A percentile compares a stretch with the other conserved stretches of the same genome.
phyloP scores from a whole-genome alignment of 2,113 vertebrate species.

The Sprattus sprattus region DNA sequence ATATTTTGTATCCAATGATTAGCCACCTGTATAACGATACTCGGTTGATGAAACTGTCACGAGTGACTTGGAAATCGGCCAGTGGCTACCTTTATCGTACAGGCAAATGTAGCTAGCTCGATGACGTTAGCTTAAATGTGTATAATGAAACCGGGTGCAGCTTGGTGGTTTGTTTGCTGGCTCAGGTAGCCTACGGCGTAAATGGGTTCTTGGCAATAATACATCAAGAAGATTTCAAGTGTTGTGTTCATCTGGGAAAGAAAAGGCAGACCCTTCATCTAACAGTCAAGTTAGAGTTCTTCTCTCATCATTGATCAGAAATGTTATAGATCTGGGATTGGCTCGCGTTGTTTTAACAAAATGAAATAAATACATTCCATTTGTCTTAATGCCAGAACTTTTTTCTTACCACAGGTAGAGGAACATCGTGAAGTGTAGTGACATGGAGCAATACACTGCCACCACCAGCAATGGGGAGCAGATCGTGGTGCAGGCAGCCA shows the following conservation, averaged over 20 bases:
- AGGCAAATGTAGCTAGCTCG: not conserved
- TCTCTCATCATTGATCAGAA: too few species aligned
- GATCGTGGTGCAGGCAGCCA: conserved; percentile 89
- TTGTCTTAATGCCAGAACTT: conserved; percentile 12
- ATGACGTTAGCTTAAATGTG: not conserved
- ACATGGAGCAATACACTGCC: conserved; percentile 92
- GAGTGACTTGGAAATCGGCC: too few species aligned
- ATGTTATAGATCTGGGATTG: too few species aligned
- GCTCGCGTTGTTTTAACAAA: too few species aligned
- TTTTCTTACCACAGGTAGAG: conserved; percentile 19
- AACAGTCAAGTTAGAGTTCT: too few species aligned
- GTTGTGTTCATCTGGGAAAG: not conserved
- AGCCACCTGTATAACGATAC: too few species aligned
- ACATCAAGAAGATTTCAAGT: not conserved
- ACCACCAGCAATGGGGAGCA: conserved; percentile 89
- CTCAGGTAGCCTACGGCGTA: too few species aligned
- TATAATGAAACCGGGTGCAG: not conserved
- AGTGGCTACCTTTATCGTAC: too few species aligned
- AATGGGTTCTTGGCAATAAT: too few species aligned
- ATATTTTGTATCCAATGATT: not conserved
- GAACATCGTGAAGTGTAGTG: conserved; percentile 37
- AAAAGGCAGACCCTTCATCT: not conserved
- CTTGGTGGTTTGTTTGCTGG: not conserved
- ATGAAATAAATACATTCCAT: not conserved
- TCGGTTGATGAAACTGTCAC: too few species aligned